phyloP scores from a whole-genome alignment of 1,140 invertebrate species.

The Nasonia giraulti region DNA sequence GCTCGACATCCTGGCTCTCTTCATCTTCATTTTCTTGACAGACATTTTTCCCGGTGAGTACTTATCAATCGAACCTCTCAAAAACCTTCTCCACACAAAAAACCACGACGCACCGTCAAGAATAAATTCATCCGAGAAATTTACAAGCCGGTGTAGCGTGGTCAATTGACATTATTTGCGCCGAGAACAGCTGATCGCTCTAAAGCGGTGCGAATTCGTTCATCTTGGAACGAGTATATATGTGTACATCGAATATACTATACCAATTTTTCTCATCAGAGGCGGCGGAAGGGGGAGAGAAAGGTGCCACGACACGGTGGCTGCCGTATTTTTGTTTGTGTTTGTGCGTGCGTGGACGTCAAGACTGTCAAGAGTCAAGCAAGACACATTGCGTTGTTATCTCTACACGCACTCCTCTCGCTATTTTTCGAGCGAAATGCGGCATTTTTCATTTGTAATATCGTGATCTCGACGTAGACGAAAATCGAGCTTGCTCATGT shows the following conservation, averaged over 20 bases:
- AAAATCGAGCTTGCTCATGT: slow-evolving; percentile 1
- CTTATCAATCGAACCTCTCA: neutral
- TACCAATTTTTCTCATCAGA: no score
- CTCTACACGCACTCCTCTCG: no score
- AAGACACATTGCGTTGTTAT: neutral
- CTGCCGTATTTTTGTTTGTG: slow-evolving; percentile 34
- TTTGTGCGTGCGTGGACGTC: slow-evolving; percentile 3
- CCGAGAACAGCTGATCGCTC: slow-evolving; percentile 42
- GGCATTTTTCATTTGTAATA: neutral
- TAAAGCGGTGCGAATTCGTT: neutral
- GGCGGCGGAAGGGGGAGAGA: slow-evolving; percentile 5
- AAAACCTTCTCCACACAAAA: neutral
- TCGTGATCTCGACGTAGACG: slow-evolving; percentile 2
- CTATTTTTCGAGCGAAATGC: slow-evolving; percentile 18
- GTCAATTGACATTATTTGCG: neutral
- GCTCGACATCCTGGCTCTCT: slow-evolving; percentile 38
- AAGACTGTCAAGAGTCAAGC: neutral
- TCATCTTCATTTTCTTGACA: slow-evolving; percentile 18
- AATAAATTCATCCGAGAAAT: neutral
- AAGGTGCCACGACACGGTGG: slow-evolving; percentile 32
- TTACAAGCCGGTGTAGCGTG: neutral
- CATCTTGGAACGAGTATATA: neutral
- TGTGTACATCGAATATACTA: no score
- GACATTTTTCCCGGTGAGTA: slow-evolving; percentile 8
- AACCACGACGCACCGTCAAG: neutral